These are phyloP conservation scores for Lagorchestes hirsutus DNA, from an alignment of 2,797 vertebrate genomes.

Conservation along the genomic window DNA sequence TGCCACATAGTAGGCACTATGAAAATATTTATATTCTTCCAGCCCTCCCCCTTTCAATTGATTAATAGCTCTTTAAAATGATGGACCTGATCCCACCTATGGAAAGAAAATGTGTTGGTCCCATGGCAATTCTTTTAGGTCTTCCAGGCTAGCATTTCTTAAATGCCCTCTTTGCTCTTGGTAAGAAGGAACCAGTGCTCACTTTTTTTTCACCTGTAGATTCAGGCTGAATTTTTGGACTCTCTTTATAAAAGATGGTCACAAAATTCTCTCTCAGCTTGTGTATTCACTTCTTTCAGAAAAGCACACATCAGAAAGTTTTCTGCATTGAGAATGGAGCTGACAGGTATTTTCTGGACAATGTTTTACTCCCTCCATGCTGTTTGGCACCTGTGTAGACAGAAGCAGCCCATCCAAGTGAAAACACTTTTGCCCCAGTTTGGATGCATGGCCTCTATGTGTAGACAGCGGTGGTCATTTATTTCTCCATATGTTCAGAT, in stretches of 20 bases:
- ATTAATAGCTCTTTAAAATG: background rate
- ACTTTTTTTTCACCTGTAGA: slow-evolving; percentile 68
- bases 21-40: slow-evolving; percentile 44
- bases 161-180: slow-evolving; percentile 54
- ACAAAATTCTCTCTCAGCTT: slow-evolving; percentile 63
- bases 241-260: slow-evolving; percentile 57
- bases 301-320: slow-evolving; percentile 74
- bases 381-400: slow-evolving; percentile 60
- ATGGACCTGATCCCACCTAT: slow-evolving; percentile 49
- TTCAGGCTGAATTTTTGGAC: slow-evolving; percentile 70
- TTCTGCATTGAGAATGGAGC: slow-evolving; percentile 63
- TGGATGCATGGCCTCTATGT: slow-evolving; percentile 31
- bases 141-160: slow-evolving; percentile 56
- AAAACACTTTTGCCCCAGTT: slow-evolving; percentile 48
- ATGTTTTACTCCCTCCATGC: slow-evolving; percentile 46
- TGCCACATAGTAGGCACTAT: background rate
- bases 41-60: background rate
- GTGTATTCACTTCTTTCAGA: slow-evolving; percentile 61
- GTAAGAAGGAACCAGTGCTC: slow-evolving; percentile 60
- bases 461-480: slow-evolving; percentile 51
- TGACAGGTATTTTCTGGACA: slow-evolving; percentile 40
- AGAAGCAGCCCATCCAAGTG: slow-evolving; percentile 42
- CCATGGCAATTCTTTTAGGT: slow-evolving; percentile 35
- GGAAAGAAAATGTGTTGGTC: slow-evolving; percentile 51
- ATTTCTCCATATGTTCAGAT: slow-evolving; percentile 27